phyloP scores from a whole-genome alignment of 1,140 invertebrate species.

The Bacillus rossius region DNA sequence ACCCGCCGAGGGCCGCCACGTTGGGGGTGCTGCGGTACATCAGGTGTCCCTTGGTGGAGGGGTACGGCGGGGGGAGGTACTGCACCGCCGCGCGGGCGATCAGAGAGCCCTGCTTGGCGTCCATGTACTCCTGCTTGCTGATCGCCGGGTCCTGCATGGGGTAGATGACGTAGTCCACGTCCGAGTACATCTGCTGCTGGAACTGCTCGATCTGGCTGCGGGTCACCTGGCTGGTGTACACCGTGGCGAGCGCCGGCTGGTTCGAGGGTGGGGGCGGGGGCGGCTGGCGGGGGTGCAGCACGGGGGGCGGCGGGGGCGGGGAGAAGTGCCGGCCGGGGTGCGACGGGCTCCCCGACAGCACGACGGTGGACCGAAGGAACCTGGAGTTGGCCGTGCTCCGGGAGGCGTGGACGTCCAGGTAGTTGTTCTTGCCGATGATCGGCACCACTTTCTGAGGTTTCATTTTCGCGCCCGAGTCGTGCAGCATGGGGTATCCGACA shows the following conservation, averaged over 20 bases:
- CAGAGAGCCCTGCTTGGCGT: constrained; percentile 70
- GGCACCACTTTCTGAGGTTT: constrained; percentile 40
- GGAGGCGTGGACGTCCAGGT: constrained; percentile 58
- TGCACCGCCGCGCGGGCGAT: constrained; percentile 52
- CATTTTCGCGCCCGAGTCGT: constrained; percentile 48
- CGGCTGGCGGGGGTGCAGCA: constrained; percentile 43
- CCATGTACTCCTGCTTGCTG: constrained; percentile 84
- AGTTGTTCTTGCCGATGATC: constrained; percentile 60
- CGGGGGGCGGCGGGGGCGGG: constrained; percentile 44
- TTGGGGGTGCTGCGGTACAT: constrained; percentile 76
- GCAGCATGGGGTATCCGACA: neutral
- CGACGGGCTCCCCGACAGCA: constrained; percentile 37
- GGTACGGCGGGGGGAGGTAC: constrained; percentile 36
- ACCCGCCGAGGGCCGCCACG: constrained; percentile 40
- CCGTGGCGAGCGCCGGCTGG: constrained; percentile 48
- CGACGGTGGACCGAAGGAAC: constrained; percentile 28
- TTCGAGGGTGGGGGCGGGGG: constrained; percentile 51
- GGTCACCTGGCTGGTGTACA: constrained; percentile 61
- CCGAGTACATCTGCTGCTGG: constrained; percentile 80
- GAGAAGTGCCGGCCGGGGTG: constrained; percentile 6
- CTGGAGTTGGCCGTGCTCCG: constrained; percentile 31
- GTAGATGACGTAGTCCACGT: constrained; percentile 86
- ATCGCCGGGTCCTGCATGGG: constrained; percentile 81
- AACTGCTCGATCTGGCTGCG: constrained; percentile 76
- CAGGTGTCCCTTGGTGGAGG: constrained; percentile 52